phyloP scores from a whole-genome alignment of 1,140 invertebrate species.

The Anagrus nilaparvatae region DNA sequence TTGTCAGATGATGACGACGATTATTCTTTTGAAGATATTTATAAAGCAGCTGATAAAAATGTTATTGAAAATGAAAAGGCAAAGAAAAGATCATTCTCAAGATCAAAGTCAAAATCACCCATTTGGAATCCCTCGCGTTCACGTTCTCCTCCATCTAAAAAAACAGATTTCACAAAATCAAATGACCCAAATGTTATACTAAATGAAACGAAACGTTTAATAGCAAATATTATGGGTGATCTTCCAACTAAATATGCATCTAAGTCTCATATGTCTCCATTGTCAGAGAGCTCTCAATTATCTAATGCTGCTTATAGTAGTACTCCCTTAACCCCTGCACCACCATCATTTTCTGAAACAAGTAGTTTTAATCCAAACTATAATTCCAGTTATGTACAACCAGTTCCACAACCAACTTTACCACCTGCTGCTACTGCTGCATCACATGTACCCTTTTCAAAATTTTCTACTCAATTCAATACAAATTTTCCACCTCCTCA shows the following conservation, averaged over 20 bases:
- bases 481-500: slow-evolving; percentile 14
- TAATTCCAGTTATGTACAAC: too few species aligned
- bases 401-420: too few species aligned
- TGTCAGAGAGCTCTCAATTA: slow-evolving; percentile 9
- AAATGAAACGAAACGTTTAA: slow-evolving; percentile 48
- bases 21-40: slow-evolving; percentile 58
- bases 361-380: slow-evolving; percentile 8
- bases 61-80: slow-evolving; percentile 44
- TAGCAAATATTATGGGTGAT: slow-evolving; percentile 53
- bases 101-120: slow-evolving; percentile 24
- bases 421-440: too few species aligned
- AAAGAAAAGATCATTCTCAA: slow-evolving; percentile 25
- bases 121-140: slow-evolving; percentile 35
- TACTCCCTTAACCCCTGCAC: not conserved
- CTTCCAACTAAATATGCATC: slow-evolving; percentile 40
- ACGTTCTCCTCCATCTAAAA: slow-evolving; percentile 23
- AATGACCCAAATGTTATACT: slow-evolving; percentile 42
- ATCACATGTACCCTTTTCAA: slow-evolving; percentile 17
- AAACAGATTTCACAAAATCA: slow-evolving; percentile 27
- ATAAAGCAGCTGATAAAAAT: slow-evolving; percentile 52
- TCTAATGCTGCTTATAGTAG: slow-evolving; percentile 5
- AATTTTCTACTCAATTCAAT: slow-evolving; percentile 17
- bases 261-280: slow-evolving; percentile 22
- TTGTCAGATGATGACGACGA: slow-evolving; percentile 55
- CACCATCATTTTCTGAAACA: slow-evolving; percentile 18